Percentiles rank a stretch among this genome's conserved stretches.
Conservation (phyloP, 2,888 invertebrate species). For the Xanthia togata region DNA sequence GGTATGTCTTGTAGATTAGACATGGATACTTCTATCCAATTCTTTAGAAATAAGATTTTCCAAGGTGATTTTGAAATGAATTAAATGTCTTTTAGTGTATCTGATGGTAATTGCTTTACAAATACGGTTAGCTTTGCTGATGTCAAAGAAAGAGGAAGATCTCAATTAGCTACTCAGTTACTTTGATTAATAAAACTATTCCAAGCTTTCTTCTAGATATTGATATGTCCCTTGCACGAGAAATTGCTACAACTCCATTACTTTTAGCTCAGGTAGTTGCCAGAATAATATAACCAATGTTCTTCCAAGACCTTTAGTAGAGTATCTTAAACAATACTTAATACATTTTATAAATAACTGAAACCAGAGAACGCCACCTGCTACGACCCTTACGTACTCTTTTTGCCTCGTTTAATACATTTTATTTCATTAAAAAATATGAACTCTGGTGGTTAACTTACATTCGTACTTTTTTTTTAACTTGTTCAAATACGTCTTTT, state of each 20-base stretch:
- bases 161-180: background rate
- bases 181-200: background rate
- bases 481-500: background rate
- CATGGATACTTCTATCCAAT: conserved; percentile 40
- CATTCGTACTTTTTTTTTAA: background rate
- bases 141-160: background rate
- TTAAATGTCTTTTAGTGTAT: conserved; percentile 23
- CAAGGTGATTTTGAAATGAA: conserved; percentile 26
- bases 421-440: background rate
- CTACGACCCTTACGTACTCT: too few relatives aligned
- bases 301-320: too few relatives aligned
- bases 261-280: background rate
- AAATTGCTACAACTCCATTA: background rate
- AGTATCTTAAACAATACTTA: background rate
- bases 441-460: background rate
- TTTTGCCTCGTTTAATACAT: too few relatives aligned
- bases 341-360: too few relatives aligned
- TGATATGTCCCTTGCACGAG: background rate
- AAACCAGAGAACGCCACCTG: too few relatives aligned
- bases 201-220: background rate
- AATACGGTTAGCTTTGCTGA: conserved; percentile 1
- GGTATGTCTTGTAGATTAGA: conserved; percentile 52
- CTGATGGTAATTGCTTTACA: background rate
- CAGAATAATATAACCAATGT: too few relatives aligned
- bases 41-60: conserved; percentile 45